A percentile compares a stretch with the other conserved stretches of the same genome.
These are phyloP conservation scores for Halesus radiatus DNA, from an alignment of 1,140 invertebrate species.

Conservation along the genomic window DNA sequence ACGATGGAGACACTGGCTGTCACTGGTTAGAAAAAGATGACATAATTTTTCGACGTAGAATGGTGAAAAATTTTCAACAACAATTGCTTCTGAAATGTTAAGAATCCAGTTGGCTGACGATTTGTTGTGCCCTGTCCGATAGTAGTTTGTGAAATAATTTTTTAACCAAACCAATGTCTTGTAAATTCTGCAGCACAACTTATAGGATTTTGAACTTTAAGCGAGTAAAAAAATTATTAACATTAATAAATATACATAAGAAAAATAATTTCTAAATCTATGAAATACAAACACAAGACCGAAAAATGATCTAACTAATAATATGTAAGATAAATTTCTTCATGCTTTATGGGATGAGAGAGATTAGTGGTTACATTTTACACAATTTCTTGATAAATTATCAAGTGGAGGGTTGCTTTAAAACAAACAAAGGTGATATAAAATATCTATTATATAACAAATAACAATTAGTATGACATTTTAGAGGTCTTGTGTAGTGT, in stretches of 20 bases:
- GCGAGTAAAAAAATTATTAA: not conserved
- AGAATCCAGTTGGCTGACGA: too few species aligned
- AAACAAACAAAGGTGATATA: not conserved
- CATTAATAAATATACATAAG: not conserved
- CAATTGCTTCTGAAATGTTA: too few species aligned
- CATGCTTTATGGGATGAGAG: not conserved
- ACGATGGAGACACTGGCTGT: too few species aligned
- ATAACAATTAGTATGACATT: slow-evolving; percentile 45
- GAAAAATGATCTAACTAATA: slow-evolving; percentile 28
- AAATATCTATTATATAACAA: slow-evolving; percentile 1
- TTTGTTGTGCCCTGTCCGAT: too few species aligned
- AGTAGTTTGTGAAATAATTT: too few species aligned
- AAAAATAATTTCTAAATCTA: not conserved
- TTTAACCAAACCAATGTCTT: too few species aligned
- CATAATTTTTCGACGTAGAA: too few species aligned
- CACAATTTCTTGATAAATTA: not conserved
- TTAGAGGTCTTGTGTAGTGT: slow-evolving; percentile 50
- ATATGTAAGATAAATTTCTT: not conserved
- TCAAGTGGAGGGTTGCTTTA: not conserved
- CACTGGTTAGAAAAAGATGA: too few species aligned
- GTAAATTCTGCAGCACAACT: not conserved
- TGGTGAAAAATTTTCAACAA: too few species aligned
- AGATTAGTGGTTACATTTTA: slow-evolving; percentile 31
- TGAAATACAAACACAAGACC: slow-evolving; percentile 30
- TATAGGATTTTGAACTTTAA: slow-evolving; percentile 3